Percentiles rank a stretch among this genome's conserved stretches.
phyloP scores from a whole-genome alignment of 2,888 invertebrate species.

The Apamea anceps region DNA sequence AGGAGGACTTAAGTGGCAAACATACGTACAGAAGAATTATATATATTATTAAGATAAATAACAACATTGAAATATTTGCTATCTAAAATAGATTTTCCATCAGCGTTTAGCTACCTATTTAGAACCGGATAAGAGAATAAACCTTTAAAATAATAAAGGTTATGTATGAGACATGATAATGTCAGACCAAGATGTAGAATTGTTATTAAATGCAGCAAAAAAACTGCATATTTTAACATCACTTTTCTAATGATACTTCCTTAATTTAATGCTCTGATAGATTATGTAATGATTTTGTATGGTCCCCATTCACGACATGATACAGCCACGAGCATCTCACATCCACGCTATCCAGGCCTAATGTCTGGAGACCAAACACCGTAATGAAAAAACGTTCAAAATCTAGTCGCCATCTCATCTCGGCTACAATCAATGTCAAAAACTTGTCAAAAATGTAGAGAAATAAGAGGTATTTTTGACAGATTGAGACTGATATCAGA shows the following conservation, averaged over 20 bases:
- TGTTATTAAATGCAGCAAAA: slow-evolving; percentile 14
- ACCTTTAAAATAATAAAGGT: slow-evolving; percentile 60
- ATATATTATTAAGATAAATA: slow-evolving; percentile 3
- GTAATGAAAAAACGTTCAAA: no score
- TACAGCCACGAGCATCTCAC: not conserved
- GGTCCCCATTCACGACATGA: not conserved
- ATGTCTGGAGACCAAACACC: no score
- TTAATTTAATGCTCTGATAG: not conserved
- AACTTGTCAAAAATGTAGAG: no score
- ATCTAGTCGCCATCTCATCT: no score
- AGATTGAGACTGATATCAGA: no score
- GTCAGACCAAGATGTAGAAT: slow-evolving; percentile 43
- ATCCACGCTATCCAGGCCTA: not conserved
- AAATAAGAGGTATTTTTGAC: no score
- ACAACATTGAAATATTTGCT: not conserved
- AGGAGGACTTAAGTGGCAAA: no score
- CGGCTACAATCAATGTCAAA: no score
- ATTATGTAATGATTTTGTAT: not conserved
- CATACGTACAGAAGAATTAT: no score
- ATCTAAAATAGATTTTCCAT: slow-evolving; percentile 3
- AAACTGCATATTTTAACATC: not conserved
- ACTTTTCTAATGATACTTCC: not conserved
- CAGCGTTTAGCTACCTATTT: slow-evolving; percentile 13
- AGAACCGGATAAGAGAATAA: slow-evolving; percentile 42
- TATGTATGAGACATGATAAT: slow-evolving; percentile 55